Base-by-base conservation (phyloP, 2,888 invertebrate species). In the Malacosoma neustria region DNA sequence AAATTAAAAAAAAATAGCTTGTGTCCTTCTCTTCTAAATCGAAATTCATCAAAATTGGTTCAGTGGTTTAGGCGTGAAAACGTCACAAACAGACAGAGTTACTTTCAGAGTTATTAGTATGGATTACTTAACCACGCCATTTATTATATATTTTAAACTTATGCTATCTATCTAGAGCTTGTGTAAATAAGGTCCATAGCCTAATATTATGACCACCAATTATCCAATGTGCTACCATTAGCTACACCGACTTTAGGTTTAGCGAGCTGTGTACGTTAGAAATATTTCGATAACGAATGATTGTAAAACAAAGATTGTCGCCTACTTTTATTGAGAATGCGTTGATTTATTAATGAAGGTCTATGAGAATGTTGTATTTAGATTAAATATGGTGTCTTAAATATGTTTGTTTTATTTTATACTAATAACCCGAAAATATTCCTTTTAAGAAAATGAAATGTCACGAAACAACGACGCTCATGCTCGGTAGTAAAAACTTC, bases 311-410 rank as follows among this genome's bases (percentile, higher is more conserved):
- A 45, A 43, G 46, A 42, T 42, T 55, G 42, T 58, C 43, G 62
- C 65, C 69, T 68, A 37, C 36, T 47, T 70, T 67, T 29, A 53
- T 68, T 70, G 13, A 44, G 31, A 33, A 44, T 58, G 56, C 54
- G 50, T 69, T 66, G 11, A 51, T 67, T 68, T 60, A 50, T 63
- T 56, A 57, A 43, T 36, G 46, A 61, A n/a, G 37, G 43, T 65
- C 62, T 64, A 49, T 53, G 59, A 60, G 46, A 67, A 68, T 64
- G 62, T 72, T 77, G 73, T 73, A 65, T 80, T 80, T 73, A 67
- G 62, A 53, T 58, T 60, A 64, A 75, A 76, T 53, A 67, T 67
- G 70, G 69, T 76, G 71, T 76, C 74, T 65, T 57, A 48, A 58
- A 55, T 35, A 22, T 36, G 30, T 15, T 48, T 40, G 40, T 57